phyloP scores from a whole-genome alignment of 2,113 vertebrate genomes.

The Neotragus moschatus region DNA sequence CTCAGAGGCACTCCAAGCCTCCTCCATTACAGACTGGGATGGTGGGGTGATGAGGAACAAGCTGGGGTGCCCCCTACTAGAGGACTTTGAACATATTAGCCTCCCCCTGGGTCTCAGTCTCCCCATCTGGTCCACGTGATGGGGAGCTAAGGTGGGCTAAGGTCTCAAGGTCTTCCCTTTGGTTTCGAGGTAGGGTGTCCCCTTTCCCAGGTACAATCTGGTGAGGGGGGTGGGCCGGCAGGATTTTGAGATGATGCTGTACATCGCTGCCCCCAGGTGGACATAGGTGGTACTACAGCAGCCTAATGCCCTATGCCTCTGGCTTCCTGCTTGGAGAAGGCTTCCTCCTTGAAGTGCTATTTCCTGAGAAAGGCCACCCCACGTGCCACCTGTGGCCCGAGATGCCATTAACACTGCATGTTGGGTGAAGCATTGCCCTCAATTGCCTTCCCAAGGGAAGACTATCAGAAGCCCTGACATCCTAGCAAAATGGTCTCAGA shows the following conservation, averaged over 20 bases:
- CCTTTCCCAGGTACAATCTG: not conserved
- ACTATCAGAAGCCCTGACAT: not conserved
- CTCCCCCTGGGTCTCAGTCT: not conserved
- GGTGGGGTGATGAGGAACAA: not conserved
- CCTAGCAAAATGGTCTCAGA: not conserved
- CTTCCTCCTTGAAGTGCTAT: not conserved
- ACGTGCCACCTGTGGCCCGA: not conserved
- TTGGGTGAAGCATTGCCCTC: not conserved
- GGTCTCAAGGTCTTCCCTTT: not conserved
- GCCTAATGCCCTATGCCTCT: rapidly evolving
- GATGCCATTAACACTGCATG: not conserved
- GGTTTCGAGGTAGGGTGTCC: not conserved
- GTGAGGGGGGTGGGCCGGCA: rapidly evolving
- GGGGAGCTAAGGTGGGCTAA: no score
- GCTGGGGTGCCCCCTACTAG: not conserved
- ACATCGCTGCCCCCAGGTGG: conserved; percentile 24
- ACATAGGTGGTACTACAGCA: not conserved
- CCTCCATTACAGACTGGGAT: not conserved
- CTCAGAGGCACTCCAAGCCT: not conserved
- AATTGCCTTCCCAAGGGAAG: not conserved
- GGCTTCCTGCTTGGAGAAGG: not conserved
- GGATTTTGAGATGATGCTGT: not conserved
- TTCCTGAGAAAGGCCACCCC: not conserved
- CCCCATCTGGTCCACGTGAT: rapidly evolving
- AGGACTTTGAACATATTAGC: not conserved